These are phyloP conservation scores for Tenthredo distinguenda DNA, from an alignment of 2,888 invertebrate genomes.

Conservation along the genomic window DNA sequence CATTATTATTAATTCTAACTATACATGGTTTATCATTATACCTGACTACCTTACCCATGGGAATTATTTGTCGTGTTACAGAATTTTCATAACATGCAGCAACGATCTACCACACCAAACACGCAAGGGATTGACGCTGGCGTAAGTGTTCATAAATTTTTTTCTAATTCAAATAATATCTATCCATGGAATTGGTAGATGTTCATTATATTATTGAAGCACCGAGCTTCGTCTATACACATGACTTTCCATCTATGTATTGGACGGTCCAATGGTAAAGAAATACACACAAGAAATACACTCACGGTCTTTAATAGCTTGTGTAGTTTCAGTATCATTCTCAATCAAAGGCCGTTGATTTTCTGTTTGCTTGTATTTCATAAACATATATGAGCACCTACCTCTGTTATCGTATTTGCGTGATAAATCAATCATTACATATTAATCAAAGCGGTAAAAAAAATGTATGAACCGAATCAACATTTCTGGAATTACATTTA, in stretches of 20 bases:
- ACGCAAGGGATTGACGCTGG: constrained; percentile 88
- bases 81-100: constrained; percentile 86
- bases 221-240: not conserved
- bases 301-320: constrained; percentile 6
- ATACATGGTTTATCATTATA: not conserved
- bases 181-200: not conserved
- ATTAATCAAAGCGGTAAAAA: constrained; percentile 1
- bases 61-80: constrained; percentile 74
- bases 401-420: constrained; percentile 6
- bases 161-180: not conserved
- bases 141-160: constrained; percentile 80
- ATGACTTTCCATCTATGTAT: not conserved
- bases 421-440: constrained; percentile 26
- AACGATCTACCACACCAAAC: constrained; percentile 88
- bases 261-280: not conserved
- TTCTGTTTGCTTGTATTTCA: constrained; percentile 23
- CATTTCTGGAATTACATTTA: not conserved
- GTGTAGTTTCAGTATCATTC: constrained; percentile 23
- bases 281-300: not conserved
- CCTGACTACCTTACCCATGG: not conserved
- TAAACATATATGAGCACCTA: not conserved
- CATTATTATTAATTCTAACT: not conserved
- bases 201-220: not conserved
- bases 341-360: constrained; percentile 37
- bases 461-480: not conserved